Evolutionary conservation across 2,797 vertebrate genomes (phyloP), one percentile per base, ranked within the genome.

Genomic region (Spheniscus humboldti): DNA sequence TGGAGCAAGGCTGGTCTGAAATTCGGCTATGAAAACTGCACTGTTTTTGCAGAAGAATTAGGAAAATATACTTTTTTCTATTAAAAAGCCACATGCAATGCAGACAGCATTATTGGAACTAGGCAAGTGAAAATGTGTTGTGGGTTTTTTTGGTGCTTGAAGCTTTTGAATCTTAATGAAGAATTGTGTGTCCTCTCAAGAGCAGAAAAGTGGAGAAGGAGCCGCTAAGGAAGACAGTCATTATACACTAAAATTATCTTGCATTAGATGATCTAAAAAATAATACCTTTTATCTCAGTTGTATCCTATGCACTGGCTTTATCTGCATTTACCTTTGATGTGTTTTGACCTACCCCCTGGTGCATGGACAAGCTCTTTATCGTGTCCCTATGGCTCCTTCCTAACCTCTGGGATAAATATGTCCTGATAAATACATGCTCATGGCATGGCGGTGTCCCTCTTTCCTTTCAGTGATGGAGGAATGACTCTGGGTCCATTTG

Each of bases 381-480:
- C 11, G 0, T 50, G 41, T 39, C 33, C 13, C 55, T 66, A 0
- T 47, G 55, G 31, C 50, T 90, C n/a, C 37, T 77, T 72, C 45
- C 45, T 39, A 53, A 73, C 6, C 33, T 59, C 60, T 62, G 57
- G 63, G 55, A 50, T 55, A 73, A 88, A 76, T 13, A 37, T 0
- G 0, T 6, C 37, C 37, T 19, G 48, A 53, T 71, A 52, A 85
- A 45, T 18, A 9, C 0, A 1, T 25, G 43, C 18, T 66, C 10
- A 10, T n/a, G 52, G 31, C 14, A 1, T 7, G 28, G 56, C 20
- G 25, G 12, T 4, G 2, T 78, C 57, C 31, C 22, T 7, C 20
- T 35, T 63, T 30, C 39, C 45, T 81, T 64, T 37, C 45, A 37
- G 53, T 20, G 45, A 11, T 23, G 25, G 18, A 77, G 22, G 11